Evolutionary conservation across 2,888 invertebrate species (phyloP), one percentile per base, ranked within the genome.

Genomic region (Agonopterix alstromeriana): DNA sequence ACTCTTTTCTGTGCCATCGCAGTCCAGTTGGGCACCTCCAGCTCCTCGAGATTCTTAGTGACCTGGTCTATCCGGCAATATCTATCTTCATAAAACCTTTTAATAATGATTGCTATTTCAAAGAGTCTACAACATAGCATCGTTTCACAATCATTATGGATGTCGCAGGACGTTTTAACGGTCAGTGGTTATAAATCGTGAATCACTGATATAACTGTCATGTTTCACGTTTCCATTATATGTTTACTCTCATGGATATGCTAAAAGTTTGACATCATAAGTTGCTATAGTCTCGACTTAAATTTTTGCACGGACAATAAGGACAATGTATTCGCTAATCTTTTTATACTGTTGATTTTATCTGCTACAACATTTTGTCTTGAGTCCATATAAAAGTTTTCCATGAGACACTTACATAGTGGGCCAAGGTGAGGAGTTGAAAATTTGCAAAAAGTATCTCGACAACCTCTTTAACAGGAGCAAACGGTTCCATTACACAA

Each of bases 181-280:
- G 86, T 84, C 64, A 73, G 72, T 77, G 75, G 75, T 66, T 64
- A 70, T 67, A 53, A 56, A 66, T 63, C 67, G 77, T 85, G 83
- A 87, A 74, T 86, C 85, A 86, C 67, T 70, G 65, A 73, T 77
- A 71, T 84, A 86, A 86, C 87, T 85, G 86, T 86, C 73, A 53
- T 73, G 73, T 79, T 82, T 79, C 73, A 64, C 66, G 56, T 75
- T 80, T 76, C 75, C 72, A 65, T 57, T 64, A 70, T 73, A 60
- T 77, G 69, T 83, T 82, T 78, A 69, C 71, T 82, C 74, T 70
- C 77, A 65, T 70, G 66, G 55, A 65, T 57, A 64, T 73, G 82
- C 77, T 81, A 84, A 84, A 62, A 76, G 63, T 57, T 60, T 58
- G 53, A 50, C 53, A 61, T 53, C 48, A 55, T 55, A 42, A 9